Base-by-base conservation (phyloP, 2,797 vertebrate species). In the Aldrovandia affinis region DNA sequence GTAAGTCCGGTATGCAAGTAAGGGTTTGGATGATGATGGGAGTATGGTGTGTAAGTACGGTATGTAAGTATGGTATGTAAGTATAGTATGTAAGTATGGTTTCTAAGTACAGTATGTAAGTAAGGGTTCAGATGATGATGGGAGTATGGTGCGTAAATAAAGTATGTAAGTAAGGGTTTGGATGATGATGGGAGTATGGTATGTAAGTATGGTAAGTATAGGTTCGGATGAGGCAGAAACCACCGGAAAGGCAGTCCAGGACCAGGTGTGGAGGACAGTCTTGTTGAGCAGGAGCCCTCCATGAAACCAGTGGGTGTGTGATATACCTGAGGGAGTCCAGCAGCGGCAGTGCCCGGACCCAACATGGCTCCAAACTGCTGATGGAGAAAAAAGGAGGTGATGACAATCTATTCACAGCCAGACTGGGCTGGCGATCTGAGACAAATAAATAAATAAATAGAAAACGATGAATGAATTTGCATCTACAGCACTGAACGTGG, bases 401-500 rank as follows among this genome's bases (percentile, higher is more conserved):
- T 25, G 42, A 57, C 10, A 75, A 57, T 14, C 55, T 9, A 7
- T 28, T 36, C 80, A 36, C 15, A 39, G 25, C 39, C 73, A 25
- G 82, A 22, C 84, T 85, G 85, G 80, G 61, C 50, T 39, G 59
- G 33, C 36, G 22, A n/a, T 50, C 88, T 84, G 85, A 88, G 85
- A 84, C 80, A 86, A 33, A 85, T 15, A 57, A 15, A 9, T 25
- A 44, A 82, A 84, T n/a, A n/a, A n/a, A n/a, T n/a, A n/a, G n/a
- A 89, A 82, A 15, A 77, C 20, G 6, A 84, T 82, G 83, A 88
- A 89, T 87, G 80, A 88, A 90, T 85, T 87, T 85, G 68, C 90
- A 85, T 79, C 86, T 82, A 75, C 82, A 70, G 59, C 81, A 75
- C 84, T 85, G 79, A 82, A 81, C 63, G 81, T 89, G 89, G 88